These are phyloP conservation scores for Drosophila paulistorum DNA, from an alignment of 1,140 invertebrate species.

Conservation along the genomic window DNA sequence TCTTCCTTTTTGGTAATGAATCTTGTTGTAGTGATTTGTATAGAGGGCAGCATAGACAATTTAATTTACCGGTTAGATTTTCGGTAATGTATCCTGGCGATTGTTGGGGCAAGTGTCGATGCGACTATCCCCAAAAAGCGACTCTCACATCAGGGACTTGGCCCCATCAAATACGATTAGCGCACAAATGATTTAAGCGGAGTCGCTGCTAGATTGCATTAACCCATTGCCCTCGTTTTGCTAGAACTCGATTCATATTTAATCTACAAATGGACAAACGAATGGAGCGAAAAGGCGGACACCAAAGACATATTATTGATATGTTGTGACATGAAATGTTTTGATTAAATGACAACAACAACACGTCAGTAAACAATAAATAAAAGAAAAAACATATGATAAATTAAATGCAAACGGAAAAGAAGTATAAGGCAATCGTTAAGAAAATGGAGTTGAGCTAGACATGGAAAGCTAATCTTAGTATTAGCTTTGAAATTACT, in stretches of 20 bases:
- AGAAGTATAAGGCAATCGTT: neutral
- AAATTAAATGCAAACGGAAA: neutral
- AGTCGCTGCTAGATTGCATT: neutral
- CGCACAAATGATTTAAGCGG: conserved; percentile 5
- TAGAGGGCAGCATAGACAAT: neutral
- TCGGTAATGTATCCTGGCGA: neutral
- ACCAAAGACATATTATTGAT: conserved; percentile 1
- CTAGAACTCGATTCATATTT: neutral
- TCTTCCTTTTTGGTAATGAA: too few relatives aligned
- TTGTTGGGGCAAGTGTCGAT: conserved; percentile 4
- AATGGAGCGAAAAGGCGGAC: neutral
- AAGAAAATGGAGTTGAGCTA: too few relatives aligned
- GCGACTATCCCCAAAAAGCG: neutral
- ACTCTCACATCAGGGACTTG: neutral
- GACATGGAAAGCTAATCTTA: too few relatives aligned
- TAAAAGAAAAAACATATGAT: neutral
- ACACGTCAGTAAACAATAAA: neutral
- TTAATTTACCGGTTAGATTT: conserved; percentile 6
- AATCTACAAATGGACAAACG: conserved; percentile 10
- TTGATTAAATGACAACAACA: conserved; percentile 2
- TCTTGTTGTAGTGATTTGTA: neutral
- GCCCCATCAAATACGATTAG: conserved; percentile 12
- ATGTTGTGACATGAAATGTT: conserved; percentile 14
- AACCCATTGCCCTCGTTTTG: neutral
- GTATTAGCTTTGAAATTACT: too few relatives aligned